Base-by-base conservation (phyloP, 1,140 invertebrate genomes). In the Drosophila nebulosa region DNA sequence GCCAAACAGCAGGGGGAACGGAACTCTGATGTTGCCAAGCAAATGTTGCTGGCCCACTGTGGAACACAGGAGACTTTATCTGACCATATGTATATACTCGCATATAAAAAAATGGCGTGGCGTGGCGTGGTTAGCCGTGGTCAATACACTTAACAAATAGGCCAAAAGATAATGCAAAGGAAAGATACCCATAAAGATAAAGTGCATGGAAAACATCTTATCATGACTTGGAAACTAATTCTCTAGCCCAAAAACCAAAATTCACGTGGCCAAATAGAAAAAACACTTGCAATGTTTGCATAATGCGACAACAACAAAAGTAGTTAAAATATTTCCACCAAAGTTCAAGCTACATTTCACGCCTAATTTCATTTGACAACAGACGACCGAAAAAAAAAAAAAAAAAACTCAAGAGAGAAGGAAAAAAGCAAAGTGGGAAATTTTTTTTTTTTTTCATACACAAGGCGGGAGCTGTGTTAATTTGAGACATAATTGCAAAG, bases 301-400 rank as follows among this genome's bases (percentile, higher is more conserved):
- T 74, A 27, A 46, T 50, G 26, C 36, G 10, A 12, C 22, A 12
- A 32, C 53, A 21, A 32, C 12, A 32, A 55, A 55, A 52, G 50
- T 51, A 56, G 56, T 67, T 62, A 67, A 79, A 74, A 77, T 70
- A 85, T 70, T 69, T 85, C 18, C 57, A 64, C 64, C 64, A 78
- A 86, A 77, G 80, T 85, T 85, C 81, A 85, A 78, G 78, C 81
- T 71, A 80, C 78, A 86, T 86, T 85, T 85, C 74, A 86, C 67
- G 81, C 81, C 81, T 85, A 85, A 85, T 85, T 85, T 85, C 74
- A 69, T 75, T 63, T 85, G 81, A 85, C 81, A 86, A 81, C 74
- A 74, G 65, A 64, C 57, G 56, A 46, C 35, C 32, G 10, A 60
- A 35, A 46, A 67, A 61, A 67, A 60, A 66, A 26, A 16, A 42